phyloP scores from a whole-genome alignment of 2,113 vertebrate species.

The Sarotherodon lohbergeri region DNA sequence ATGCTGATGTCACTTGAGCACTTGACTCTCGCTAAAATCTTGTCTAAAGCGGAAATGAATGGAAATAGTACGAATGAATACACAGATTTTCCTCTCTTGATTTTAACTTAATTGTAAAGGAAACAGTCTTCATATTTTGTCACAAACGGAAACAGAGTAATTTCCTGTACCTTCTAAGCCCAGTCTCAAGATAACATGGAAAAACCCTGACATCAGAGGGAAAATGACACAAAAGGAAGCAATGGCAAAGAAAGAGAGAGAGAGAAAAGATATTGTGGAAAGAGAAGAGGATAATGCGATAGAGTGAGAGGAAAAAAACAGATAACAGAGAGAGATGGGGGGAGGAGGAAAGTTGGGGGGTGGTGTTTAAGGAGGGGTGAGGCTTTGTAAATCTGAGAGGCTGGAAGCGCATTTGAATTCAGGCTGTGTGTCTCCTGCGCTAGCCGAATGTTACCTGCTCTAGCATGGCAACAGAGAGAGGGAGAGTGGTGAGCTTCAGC shows the following conservation, averaged over 20 bases:
- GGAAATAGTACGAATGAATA: neutral
- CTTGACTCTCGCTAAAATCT: neutral
- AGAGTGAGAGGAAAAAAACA: neutral
- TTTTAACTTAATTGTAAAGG: neutral
- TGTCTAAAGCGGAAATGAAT: neutral
- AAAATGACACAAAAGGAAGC: neutral
- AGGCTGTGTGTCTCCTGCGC: conserved; percentile 69
- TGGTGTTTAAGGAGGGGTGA: conserved; percentile 15
- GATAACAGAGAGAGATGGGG: conserved; percentile 6
- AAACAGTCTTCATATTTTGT: neutral
- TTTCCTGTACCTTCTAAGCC: neutral
- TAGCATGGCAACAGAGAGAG: conserved; percentile 65
- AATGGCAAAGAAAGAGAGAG: neutral
- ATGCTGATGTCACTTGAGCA: neutral
- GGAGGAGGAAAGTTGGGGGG: neutral
- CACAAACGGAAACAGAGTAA: neutral
- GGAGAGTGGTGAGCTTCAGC: conserved; percentile 20
- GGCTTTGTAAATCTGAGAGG: conserved; percentile 41
- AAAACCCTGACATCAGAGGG: neutral
- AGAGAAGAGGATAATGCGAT: conserved; percentile 3
- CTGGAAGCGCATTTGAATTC: conserved; percentile 71
- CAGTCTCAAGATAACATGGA: neutral
- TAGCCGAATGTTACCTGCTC: conserved; percentile 65
- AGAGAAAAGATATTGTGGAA: neutral
- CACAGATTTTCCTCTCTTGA: neutral